phyloP scores from a whole-genome alignment of 2,113 vertebrate species.

The Chlamydotis undulata region DNA sequence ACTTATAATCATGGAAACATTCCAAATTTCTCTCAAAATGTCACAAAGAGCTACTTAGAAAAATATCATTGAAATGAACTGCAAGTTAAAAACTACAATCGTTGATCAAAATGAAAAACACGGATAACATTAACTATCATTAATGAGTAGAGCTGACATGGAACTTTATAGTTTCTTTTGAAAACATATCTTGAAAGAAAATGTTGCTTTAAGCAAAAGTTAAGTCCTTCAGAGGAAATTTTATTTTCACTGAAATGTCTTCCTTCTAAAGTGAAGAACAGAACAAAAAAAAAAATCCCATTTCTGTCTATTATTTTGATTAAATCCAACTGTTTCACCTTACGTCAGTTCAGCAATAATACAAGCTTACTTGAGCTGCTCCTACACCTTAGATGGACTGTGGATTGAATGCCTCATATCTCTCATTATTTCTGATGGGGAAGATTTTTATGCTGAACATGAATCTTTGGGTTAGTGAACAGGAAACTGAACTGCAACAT shows the following conservation, averaged over 20 bases:
- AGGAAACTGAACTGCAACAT: not conserved
- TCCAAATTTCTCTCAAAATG: constrained; percentile 15
- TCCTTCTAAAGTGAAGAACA: not conserved
- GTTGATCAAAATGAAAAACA: constrained; percentile 21
- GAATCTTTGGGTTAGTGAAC: not conserved
- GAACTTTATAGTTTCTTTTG: not conserved
- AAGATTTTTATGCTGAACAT: not conserved
- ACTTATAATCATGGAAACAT: constrained; percentile 1
- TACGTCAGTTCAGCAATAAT: not conserved
- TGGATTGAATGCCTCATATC: not conserved
- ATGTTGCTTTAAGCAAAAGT: not conserved
- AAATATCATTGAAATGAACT: not conserved
- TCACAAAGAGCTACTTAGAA: constrained; percentile 4
- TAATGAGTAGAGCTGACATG: not conserved
- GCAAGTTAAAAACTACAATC: not conserved
- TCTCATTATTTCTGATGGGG: not conserved
- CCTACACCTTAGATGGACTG: not conserved
- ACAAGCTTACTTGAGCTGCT: not conserved
- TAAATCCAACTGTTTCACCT: not conserved
- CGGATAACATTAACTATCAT: not conserved
- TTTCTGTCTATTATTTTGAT: not conserved
- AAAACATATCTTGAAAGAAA: not conserved
- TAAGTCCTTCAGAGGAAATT: not conserved
- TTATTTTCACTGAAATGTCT: not conserved
- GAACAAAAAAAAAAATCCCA: not conserved